A percentile compares a stretch with the other conserved stretches of the same genome.
Evolutionary conservation across 2,113 vertebrate genomes (phyloP).

Genomic region (Takifugu bimaculatus): DNA sequence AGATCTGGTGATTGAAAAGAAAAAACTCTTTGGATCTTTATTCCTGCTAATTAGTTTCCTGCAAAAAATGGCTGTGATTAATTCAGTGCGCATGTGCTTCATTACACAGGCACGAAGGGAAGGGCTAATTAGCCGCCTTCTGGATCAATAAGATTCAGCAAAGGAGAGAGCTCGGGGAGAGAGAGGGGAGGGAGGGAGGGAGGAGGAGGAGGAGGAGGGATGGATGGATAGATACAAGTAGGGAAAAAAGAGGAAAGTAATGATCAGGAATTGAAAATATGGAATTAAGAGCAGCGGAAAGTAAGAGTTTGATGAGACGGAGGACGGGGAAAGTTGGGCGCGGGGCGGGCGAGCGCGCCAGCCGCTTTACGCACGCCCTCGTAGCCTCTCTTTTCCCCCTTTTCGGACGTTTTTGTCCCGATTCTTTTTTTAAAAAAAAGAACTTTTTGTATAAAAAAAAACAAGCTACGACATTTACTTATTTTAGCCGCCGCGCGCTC

Average conservation of each 20-base stretch:
- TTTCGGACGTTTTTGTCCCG: conserved; percentile 27
- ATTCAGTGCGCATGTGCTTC: conserved; percentile 99
- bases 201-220: conserved; percentile 75
- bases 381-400: conserved; percentile 32
- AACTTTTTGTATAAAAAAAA: conserved; percentile 16
- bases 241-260: conserved; percentile 82
- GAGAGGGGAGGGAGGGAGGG: conserved; percentile 75
- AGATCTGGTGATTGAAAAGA: conserved; percentile 98
- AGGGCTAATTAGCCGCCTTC: conserved; percentile 99
- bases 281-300: conserved; percentile 78
- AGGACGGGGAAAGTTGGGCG: conserved; percentile 68
- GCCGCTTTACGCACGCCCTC: conserved; percentile 31
- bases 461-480: not conserved
- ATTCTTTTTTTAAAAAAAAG: not conserved
- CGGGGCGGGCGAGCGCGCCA: conserved; percentile 36
- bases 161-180: conserved; percentile 82
- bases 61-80: conserved; percentile 99
- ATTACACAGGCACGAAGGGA: conserved; percentile 99
- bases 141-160: conserved; percentile 99
- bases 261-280: conserved; percentile 83
- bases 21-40: conserved; percentile 99
- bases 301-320: conserved; percentile 78
- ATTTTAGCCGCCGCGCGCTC: not conserved
- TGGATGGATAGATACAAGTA: conserved; percentile 82
- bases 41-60: conserved; percentile 99